Conservation (phyloP, 2,113 vertebrate species). For the Syngnathus typhle region DNA sequence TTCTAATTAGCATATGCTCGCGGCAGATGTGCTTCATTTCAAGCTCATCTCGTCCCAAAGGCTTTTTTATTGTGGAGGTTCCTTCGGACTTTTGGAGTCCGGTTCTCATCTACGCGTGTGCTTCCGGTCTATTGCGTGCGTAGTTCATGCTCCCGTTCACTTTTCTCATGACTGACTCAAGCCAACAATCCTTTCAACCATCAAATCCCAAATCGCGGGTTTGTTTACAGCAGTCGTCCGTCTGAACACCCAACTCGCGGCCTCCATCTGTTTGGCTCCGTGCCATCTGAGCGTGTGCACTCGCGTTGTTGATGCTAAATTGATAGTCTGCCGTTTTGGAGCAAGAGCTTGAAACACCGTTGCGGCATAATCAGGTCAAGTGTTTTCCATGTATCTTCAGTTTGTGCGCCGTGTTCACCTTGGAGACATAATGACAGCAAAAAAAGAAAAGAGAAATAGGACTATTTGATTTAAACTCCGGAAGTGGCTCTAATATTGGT, state of each 20-base stretch:
- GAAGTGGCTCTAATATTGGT: too few species aligned
- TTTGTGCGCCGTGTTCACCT: neutral
- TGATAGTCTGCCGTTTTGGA: conserved; percentile 39
- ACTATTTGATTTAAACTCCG: neutral
- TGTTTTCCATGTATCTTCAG: neutral
- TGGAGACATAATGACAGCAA: neutral
- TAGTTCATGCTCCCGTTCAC: conserved; percentile 49
- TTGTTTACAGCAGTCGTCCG: conserved; percentile 52
- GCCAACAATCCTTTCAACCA: conserved; percentile 55
- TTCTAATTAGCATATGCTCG: neutral
- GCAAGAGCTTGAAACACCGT: neutral
- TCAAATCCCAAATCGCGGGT: conserved; percentile 67
- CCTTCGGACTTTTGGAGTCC: neutral
- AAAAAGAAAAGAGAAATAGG: neutral
- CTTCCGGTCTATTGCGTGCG: conserved; percentile 49
- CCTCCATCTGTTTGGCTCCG: conserved; percentile 53
- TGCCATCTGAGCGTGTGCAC: conserved; percentile 22
- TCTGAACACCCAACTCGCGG: conserved; percentile 27
- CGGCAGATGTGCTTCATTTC: neutral
- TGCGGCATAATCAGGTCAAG: conserved; percentile 1
- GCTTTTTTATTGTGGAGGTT: neutral
- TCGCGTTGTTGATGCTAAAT: conserved; percentile 32
- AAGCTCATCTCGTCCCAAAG: neutral
- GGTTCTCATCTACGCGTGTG: conserved; percentile 11
- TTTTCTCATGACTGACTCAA: conserved; percentile 50